These are phyloP conservation scores for Dermatemys mawii DNA, from an alignment of 2,113 vertebrate species.

Conservation along the genomic window DNA sequence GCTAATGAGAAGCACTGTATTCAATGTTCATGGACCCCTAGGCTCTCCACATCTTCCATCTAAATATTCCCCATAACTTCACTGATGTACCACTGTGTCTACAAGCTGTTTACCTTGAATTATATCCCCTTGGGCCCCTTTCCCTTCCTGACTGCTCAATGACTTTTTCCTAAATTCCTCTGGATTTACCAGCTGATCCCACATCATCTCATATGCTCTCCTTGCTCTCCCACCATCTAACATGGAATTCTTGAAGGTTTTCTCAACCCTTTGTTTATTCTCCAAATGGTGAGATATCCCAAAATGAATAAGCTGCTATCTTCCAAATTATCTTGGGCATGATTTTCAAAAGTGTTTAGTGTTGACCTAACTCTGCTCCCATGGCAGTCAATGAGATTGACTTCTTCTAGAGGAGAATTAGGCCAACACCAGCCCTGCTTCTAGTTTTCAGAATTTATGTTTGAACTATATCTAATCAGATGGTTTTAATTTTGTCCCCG, in stretches of 20 bases:
- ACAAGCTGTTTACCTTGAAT: neutral
- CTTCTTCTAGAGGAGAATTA: neutral
- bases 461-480: neutral
- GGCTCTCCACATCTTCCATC: neutral
- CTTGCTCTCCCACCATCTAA: neutral
- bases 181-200: neutral
- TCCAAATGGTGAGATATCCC: fast-evolving
- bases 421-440: neutral
- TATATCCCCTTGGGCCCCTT: neutral
- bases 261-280: neutral
- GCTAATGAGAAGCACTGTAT: neutral
- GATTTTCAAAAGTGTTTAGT: neutral
- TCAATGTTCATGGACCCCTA: neutral
- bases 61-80: neutral
- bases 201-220: neutral
- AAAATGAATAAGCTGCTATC: neutral
- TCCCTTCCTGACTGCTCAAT: neutral
- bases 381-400: neutral
- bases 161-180: neutral
- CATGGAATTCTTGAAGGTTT: neutral
- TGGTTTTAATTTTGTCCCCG: neutral
- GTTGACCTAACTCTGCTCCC: neutral
- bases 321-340: neutral
- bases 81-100: neutral
- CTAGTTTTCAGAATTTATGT: fast-evolving